Conservation (phyloP, 2,113 vertebrate genomes). For the Nibea albiflora region DNA sequence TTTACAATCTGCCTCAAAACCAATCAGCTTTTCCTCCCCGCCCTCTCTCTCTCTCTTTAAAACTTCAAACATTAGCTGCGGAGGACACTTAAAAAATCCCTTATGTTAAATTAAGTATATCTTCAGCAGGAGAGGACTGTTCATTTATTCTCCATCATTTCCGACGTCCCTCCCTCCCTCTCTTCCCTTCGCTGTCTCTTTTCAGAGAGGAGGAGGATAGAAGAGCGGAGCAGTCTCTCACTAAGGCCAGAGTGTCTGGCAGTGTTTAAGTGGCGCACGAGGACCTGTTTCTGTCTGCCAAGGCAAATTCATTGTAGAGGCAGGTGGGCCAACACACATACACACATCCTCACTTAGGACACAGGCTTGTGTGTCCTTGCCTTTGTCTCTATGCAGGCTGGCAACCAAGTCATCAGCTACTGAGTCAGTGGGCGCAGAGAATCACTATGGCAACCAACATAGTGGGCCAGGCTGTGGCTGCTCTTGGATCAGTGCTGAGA, state of each 20-base stretch:
- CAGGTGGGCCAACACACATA: conserved; percentile 78
- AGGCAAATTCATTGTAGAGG: conserved; percentile 78
- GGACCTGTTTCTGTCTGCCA: conserved; percentile 77
- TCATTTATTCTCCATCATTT: conserved; percentile 61
- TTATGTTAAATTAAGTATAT: conserved; percentile 57
- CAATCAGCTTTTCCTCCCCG: conserved; percentile 21
- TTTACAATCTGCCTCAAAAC: conserved; percentile 72
- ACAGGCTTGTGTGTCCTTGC: conserved; percentile 80
- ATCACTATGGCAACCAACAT: conserved; percentile 78
- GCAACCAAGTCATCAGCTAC: conserved; percentile 73
- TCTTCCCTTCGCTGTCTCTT: conserved; percentile 32
- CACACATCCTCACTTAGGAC: conserved; percentile 73
- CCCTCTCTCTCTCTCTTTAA: conserved; percentile 10
- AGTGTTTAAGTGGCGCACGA: conserved; percentile 76
- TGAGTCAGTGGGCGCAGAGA: conserved; percentile 74
- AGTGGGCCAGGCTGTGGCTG: conserved; percentile 76
- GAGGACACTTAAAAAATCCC: conserved; percentile 64
- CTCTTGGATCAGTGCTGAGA: conserved; percentile 75
- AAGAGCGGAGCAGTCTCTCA: conserved; percentile 63
- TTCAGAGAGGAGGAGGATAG: conserved; percentile 39
- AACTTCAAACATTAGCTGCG: conserved; percentile 65
- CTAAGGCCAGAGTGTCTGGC: conserved; percentile 78
- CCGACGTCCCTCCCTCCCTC: conserved; percentile 26
- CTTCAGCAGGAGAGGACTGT: conserved; percentile 58
- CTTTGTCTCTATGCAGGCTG: conserved; percentile 75